phyloP scores from a whole-genome alignment of 2,797 vertebrate genomes.

The Falco biarmicus region DNA sequence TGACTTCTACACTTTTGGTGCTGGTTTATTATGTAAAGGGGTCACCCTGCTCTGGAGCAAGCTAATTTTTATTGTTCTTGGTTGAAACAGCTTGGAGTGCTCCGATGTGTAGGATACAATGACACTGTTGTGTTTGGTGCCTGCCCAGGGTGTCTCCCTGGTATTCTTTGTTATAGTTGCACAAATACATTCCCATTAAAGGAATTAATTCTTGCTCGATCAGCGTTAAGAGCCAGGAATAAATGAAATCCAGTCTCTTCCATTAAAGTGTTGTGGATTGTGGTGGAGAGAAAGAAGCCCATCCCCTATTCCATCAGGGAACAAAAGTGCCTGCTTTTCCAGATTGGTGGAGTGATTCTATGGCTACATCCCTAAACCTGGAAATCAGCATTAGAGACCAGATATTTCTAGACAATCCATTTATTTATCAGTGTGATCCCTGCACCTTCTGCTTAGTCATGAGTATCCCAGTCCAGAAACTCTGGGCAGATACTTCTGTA shows the following conservation, averaged over 20 bases:
- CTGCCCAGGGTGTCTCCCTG: background rate
- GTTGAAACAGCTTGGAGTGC: background rate
- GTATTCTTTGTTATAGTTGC: background rate
- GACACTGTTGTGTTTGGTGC: background rate
- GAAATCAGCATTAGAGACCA: background rate
- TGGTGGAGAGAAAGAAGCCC: background rate
- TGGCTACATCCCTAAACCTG: background rate
- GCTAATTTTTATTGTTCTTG: background rate
- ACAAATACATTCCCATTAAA: slow-evolving; percentile 36
- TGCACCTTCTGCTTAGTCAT: background rate
- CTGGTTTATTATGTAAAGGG: background rate
- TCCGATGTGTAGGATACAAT: background rate
- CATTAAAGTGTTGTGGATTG: background rate
- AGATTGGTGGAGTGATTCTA: background rate
- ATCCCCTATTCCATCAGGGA: background rate
- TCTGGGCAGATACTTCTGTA: background rate
- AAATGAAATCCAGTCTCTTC: slow-evolving; percentile 19
- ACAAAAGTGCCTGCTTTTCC: background rate
- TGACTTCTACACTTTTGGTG: background rate
- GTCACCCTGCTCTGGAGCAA: background rate
- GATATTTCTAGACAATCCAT: background rate
- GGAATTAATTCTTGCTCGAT: background rate
- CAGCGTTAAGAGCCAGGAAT: slow-evolving; percentile 6
- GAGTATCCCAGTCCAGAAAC: background rate
- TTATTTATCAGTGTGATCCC: background rate